phyloP scores from a whole-genome alignment of 2,113 vertebrate species.

The Nycticorax nycticorax region DNA sequence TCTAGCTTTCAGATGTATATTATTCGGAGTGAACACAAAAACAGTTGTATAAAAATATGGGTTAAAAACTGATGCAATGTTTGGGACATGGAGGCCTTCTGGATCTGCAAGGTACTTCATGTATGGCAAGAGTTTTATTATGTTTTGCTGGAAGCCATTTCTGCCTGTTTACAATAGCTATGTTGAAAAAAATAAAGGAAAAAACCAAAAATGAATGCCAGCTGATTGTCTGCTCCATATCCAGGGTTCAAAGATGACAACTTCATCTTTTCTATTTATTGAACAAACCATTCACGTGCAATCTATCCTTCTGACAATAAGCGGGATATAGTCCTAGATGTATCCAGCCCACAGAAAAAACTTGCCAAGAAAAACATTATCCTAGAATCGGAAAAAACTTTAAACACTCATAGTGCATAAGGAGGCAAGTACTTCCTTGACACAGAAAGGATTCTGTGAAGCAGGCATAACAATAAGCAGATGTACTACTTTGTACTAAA shows the following conservation, averaged over 20 bases:
- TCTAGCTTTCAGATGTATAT: not conserved
- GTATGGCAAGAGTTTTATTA: not conserved
- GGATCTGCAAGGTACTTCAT: not conserved
- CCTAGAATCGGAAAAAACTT: not conserved
- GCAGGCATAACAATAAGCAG: not conserved
- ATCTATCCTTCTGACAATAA: not conserved
- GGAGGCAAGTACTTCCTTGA: not conserved
- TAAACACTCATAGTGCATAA: not conserved
- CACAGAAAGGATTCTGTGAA: not conserved
- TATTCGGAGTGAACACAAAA: not conserved
- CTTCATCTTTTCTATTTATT: not conserved
- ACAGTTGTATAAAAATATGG: not conserved
- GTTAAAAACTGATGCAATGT: not conserved
- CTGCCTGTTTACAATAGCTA: not conserved
- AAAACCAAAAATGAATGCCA: not conserved
- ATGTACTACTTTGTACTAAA: not conserved
- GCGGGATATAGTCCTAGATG: fast-evolving
- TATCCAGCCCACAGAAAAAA: not conserved
- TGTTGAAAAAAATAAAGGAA: not conserved
- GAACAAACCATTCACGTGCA: not conserved
- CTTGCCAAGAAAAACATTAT: not conserved
- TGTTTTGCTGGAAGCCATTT: not conserved
- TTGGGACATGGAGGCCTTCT: not conserved
- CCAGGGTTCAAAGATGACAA: not conserved
- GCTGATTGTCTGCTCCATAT: not conserved